Base-by-base conservation (phyloP, 2,888 invertebrate species). In the Phasia obesa region DNA sequence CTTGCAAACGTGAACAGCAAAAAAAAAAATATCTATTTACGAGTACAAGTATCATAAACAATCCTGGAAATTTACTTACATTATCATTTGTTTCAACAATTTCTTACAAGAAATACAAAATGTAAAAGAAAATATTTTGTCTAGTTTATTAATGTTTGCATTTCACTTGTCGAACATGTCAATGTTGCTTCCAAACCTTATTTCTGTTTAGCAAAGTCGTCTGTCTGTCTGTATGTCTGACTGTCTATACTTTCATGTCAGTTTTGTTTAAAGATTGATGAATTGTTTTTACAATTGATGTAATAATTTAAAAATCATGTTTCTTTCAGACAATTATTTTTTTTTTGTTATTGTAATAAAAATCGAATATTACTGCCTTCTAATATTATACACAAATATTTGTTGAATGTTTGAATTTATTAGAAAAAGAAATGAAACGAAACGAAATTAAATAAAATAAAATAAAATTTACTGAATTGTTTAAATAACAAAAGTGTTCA, bases 201-300 rank as follows among this genome's bases (percentile, higher is more conserved):
- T 38, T 11, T 13, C 25, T 55, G 17, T 44, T 51, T n/a, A n/a
- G 4, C 21, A 17, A n/a, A 53, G 31, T 4, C n/a, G 44, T 57
- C 42, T 23, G 57, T 49, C 59, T 13, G n/a, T n/a, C n/a, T n/a
- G n/a, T n/a, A n/a, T 21, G 55, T 53, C 51, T n/a, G 17, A 2
- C 47, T 49, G 71, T 59, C 44, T 60, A 15, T 31, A 27, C 31
- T 51, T 51, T 67, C 23, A 19, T 38, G 55, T 11, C 49, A 7
- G 13, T 38, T 55, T 25, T 44, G 21, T 47, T 4, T 17, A 6
- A 19, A 25, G 74, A 64, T 55, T 55, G 64, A 74, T 74, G 53
- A 13, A 27, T 73, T 60, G 27, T 42, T n/a, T 62, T 27, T 67
- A 19, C 35, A 75, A 67, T 76, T 69, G 51, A 67, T 76, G 67